Percentiles rank a stretch among this genome's conserved stretches.
Conservation (phyloP, 2,888 invertebrate species). For the Apamea monoglypha region DNA sequence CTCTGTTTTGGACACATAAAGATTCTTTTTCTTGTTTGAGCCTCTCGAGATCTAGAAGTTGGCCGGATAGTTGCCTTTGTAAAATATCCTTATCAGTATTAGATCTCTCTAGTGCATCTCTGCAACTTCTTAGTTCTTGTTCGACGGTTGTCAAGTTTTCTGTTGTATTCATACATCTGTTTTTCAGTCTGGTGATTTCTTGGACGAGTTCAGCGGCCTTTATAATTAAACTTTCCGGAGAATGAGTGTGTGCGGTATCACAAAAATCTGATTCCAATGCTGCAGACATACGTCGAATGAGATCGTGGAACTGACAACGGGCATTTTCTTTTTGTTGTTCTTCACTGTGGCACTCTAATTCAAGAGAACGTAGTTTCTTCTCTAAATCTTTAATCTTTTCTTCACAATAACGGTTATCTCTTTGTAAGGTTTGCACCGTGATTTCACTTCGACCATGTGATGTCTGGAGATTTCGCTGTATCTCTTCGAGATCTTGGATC, state of each 20-base stretch:
- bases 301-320: conserved; percentile 92
- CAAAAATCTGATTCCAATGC: conserved; percentile 93
- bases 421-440: conserved; percentile 93
- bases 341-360: conserved; percentile 93
- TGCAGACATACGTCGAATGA: conserved; percentile 93
- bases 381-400: conserved; percentile 94
- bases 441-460: conserved; percentile 92
- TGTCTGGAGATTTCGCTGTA: conserved; percentile 92
- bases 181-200: conserved; percentile 92
- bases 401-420: conserved; percentile 93
- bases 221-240: conserved; percentile 93
- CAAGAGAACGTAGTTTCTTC: conserved; percentile 93
- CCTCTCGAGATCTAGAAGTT: conserved; percentile 93
- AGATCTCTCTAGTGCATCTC: conserved; percentile 92
- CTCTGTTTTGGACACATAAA: conserved; percentile 93
- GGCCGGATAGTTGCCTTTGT: conserved; percentile 93
- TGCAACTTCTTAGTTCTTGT: conserved; percentile 92
- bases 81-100: conserved; percentile 93
- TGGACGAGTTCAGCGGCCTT: conserved; percentile 95
- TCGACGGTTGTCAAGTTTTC: conserved; percentile 91
- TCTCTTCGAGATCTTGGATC: conserved; percentile 94
- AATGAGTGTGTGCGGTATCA: conserved; percentile 91
- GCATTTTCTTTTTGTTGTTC: conserved; percentile 94
- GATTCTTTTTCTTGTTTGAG: conserved; percentile 95
- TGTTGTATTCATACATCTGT: conserved; percentile 90